Conservation (phyloP, 2,888 invertebrate species). For the Oxycera nigricornis region DNA sequence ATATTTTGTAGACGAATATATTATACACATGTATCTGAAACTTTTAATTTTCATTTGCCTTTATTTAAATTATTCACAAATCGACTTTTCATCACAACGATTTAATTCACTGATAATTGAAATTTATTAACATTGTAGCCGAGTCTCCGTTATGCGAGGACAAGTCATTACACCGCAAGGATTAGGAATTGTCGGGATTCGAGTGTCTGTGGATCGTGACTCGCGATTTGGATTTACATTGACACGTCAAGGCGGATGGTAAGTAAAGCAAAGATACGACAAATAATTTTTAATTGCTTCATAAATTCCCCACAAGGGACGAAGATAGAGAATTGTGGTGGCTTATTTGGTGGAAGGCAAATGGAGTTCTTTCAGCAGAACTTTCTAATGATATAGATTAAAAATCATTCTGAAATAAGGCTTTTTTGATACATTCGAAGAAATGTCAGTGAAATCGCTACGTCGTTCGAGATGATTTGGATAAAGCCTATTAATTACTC, state of each 20-base stretch:
- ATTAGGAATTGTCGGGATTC: conserved; percentile 94
- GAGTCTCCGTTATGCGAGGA: conserved; percentile 98
- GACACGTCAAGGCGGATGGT: conserved; percentile 93
- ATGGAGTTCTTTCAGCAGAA: neutral
- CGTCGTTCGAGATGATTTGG: conserved; percentile 18
- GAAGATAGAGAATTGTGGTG: neutral
- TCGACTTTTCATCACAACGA: conserved; percentile 23
- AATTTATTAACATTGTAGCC: conserved; percentile 70
- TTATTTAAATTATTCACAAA: conserved; percentile 20
- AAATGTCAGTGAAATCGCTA: neutral
- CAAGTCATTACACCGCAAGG: conserved; percentile 95
- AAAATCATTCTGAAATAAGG: conserved; percentile 20
- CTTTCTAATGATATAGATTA: conserved; percentile 11
- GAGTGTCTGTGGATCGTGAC: conserved; percentile 94
- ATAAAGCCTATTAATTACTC: conserved; percentile 31
- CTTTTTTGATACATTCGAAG: neutral
- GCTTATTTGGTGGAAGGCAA: neutral
- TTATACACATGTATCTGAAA: neutral
- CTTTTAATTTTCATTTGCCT: neutral
- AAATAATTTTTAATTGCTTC: conserved; percentile 21
- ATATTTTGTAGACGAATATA: conserved; percentile 25
- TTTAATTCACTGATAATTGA: conserved; percentile 32
- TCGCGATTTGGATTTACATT: conserved; percentile 95
- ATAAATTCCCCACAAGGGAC: conserved; percentile 5
- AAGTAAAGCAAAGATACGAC: conserved; percentile 63